Evolutionary conservation across 2,888 invertebrate species (phyloP).

Genomic region (Hirtodrosophila confusa): DNA sequence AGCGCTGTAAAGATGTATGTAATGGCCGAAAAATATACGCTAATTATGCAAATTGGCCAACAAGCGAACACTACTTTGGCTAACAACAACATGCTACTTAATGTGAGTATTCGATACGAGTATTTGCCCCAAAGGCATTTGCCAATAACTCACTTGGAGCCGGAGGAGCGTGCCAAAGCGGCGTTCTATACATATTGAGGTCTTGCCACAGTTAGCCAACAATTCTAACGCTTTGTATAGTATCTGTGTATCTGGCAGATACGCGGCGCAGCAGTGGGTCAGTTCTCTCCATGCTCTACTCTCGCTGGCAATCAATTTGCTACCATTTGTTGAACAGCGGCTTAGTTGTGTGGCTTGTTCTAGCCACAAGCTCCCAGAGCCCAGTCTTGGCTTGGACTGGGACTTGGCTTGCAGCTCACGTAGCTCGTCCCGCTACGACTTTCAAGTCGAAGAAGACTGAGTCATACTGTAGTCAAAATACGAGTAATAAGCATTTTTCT

Average conservation of each 20-base stretch:
- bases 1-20: slow-evolving; percentile 31
- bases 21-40: slow-evolving; percentile 47
- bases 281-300: slow-evolving; percentile 51
- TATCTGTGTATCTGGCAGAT: slow-evolving; percentile 23
- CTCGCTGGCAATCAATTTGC: slow-evolving; percentile 63
- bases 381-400: not conserved
- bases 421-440: slow-evolving; percentile 37
- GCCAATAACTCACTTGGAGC: slow-evolving; percentile 11
- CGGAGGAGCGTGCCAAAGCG: slow-evolving; percentile 54
- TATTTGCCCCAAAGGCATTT: slow-evolving; percentile 30
- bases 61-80: slow-evolving; percentile 15
- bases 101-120: slow-evolving; percentile 10
- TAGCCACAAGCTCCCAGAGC: slow-evolving; percentile 7
- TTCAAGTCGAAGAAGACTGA: slow-evolving; percentile 17
- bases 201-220: slow-evolving; percentile 66
- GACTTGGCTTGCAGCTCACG: slow-evolving; percentile 51
- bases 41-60: slow-evolving; percentile 74
- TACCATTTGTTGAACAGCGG: slow-evolving; percentile 12
- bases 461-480: slow-evolving; percentile 52
- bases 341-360: slow-evolving; percentile 34
- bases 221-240: slow-evolving; percentile 48
- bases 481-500: slow-evolving; percentile 65
- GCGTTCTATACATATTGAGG: slow-evolving; percentile 62
- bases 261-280: slow-evolving; percentile 57
- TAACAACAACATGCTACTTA: slow-evolving; percentile 16